A percentile compares a stretch with the other conserved stretches of the same genome.
These are phyloP conservation scores for Coregonus suidteri DNA, from an alignment of 2,797 vertebrate species.

Conservation along the genomic window DNA sequence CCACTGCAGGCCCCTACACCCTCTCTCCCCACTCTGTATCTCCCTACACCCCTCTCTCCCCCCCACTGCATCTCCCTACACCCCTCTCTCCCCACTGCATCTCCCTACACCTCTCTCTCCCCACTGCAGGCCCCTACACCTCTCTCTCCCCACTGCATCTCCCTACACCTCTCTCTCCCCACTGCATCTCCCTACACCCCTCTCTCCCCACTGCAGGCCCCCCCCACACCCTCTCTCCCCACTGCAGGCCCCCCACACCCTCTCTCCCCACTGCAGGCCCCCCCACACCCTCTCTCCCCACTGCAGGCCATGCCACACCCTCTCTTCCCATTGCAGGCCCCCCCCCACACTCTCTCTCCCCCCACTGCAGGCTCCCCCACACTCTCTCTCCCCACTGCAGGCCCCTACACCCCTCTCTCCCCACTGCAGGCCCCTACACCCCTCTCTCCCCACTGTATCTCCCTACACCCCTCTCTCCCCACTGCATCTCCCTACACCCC, in stretches of 20 bases:
- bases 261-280: background rate
- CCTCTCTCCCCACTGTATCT: background rate
- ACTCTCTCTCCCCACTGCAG: background rate
- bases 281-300: background rate
- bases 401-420: slow-evolving; percentile 1
- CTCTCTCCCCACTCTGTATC: background rate
- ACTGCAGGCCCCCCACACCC: background rate
- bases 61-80: too few species aligned
- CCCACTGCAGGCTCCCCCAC: background rate
- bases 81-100: slow-evolving; percentile 8
- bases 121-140: slow-evolving; percentile 9
- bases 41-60: background rate
- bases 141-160: background rate
- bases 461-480: background rate
- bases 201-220: slow-evolving; percentile 20
- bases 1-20: too few species aligned
- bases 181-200: background rate
- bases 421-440: too few species aligned
- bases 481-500: background rate
- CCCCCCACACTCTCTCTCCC: background rate
- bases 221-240: background rate
- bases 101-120: too few species aligned
- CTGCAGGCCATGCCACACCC: too few species aligned
- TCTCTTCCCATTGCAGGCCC: background rate
- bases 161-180: slow-evolving; percentile 22